Evolutionary conservation across 2,888 invertebrate species (phyloP), one percentile per base, ranked within the genome.

Genomic region (Ormyrus nitidulus): DNA sequence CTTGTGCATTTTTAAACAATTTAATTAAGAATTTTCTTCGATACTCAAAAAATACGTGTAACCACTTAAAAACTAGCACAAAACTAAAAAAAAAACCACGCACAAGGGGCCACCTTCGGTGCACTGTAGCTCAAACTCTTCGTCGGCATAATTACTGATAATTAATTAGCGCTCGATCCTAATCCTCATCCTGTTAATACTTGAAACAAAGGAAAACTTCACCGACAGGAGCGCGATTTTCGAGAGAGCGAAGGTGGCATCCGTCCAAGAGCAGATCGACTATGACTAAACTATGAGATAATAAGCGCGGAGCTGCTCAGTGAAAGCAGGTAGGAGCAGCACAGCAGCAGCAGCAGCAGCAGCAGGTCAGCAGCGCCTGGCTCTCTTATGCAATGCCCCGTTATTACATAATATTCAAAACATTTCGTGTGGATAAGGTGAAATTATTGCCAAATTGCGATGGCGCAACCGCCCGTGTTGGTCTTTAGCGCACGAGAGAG

Each of bases 81-180:
- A 34, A 34, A 34, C 34, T 34, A 34, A 54, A 53, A 56, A 11
- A 11, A 80, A 83, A 82, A 82, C 78, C 85, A 88, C 89, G 85
- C 87, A 89, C 89, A 87, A 73, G 87, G 87, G 59, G 88, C 86
- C 80, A 86, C 85, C 82, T 85, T 88, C 46, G 87, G 80, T 81
- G 85, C 80, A 72, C 73, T 81, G 76, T 75, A 82, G 51, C 64
- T 75, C 34, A 34, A 34, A 61, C 72, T 80, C 48, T 82, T 82
- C 44, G 77, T 6, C 51, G 81, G 81, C 81, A 82, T 82, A 54
- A 62, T 75, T 51, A n/a, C 68, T 58, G 8, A 51, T 82, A 54
- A 62, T 75, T 51, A n/a, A 62, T 58, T 9, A 51, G 44, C 51
- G 19, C 4, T 64, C 34, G 34, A 49, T 64, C 73, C 13, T 13